Evolutionary conservation across 2,888 invertebrate species (phyloP).

Genomic region (Agapostemon virescens): DNA sequence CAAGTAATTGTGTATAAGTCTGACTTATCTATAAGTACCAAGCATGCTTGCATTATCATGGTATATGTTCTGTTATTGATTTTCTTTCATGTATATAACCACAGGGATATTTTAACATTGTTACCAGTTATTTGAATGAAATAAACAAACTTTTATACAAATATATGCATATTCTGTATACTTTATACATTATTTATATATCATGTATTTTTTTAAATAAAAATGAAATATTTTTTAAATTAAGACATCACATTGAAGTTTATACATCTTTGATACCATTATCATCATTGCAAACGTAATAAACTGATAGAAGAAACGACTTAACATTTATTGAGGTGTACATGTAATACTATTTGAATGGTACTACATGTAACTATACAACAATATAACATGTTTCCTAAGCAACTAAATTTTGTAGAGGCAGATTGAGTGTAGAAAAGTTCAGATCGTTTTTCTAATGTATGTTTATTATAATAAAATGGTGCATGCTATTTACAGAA

Average conservation of each 20-base stretch:
- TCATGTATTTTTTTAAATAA: neutral
- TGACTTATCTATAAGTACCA: constrained; percentile 73
- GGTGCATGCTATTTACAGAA: neutral
- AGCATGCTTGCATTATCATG: constrained; percentile 69
- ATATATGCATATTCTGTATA: constrained; percentile 9
- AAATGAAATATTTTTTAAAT: neutral
- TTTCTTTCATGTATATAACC: constrained; percentile 66
- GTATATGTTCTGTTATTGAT: constrained; percentile 73
- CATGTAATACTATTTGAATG: neutral
- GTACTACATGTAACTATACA: constrained; percentile 2
- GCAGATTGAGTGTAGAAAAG: constrained; percentile 17
- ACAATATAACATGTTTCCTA: constrained; percentile 52
- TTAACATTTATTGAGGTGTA: constrained; percentile 14
- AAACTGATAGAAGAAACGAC: neutral
- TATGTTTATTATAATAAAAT: constrained; percentile 6
- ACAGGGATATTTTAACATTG: constrained; percentile 39
- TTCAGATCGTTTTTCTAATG: constrained; percentile 20
- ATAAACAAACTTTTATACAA: constrained; percentile 13
- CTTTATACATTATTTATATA: neutral
- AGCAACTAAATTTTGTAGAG: constrained; percentile 50
- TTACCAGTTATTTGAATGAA: constrained; percentile 17
- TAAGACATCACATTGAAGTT: neutral
- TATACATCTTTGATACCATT: neutral
- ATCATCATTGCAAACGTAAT: neutral
- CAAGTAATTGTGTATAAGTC: constrained; percentile 47